These are phyloP conservation scores for Halcyon senegalensis DNA, from an alignment of 2,113 vertebrate species.

Conservation along the genomic window DNA sequence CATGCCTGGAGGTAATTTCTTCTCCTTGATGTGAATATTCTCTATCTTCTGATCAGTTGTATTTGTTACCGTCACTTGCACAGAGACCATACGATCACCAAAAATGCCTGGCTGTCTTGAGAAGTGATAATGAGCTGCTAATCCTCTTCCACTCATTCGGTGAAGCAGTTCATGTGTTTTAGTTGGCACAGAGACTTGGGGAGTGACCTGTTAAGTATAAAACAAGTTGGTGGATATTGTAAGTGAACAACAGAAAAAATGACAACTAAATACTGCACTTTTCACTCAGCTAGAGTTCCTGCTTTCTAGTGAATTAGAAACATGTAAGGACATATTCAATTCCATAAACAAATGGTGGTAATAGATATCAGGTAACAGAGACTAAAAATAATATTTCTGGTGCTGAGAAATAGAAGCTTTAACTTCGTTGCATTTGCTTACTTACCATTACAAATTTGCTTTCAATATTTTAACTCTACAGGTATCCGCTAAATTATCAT, in stretches of 20 bases:
- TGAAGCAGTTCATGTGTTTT: conserved; percentile 89
- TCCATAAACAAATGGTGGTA: background rate
- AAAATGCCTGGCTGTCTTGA: conserved; percentile 88
- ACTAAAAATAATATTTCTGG: background rate
- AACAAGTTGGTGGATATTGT: conserved; percentile 2
- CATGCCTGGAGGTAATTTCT: conserved; percentile 78
- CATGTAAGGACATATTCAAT: background rate
- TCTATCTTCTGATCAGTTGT: conserved; percentile 84
- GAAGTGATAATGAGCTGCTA: conserved; percentile 90
- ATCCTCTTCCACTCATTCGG: conserved; percentile 93
- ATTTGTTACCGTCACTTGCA: conserved; percentile 88
- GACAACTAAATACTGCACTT: background rate
- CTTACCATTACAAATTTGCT: background rate
- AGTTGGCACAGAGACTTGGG: conserved; percentile 83
- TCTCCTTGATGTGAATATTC: conserved; percentile 85
- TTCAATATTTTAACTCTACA: background rate
- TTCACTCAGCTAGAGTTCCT: background rate
- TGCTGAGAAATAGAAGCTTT: background rate
- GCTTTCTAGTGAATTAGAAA: background rate
- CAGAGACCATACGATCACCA: conserved; percentile 85
- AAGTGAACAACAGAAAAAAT: background rate
- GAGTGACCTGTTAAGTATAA: conserved; percentile 77
- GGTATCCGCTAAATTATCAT: background rate
- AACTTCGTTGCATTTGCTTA: background rate
- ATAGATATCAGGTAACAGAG: background rate